These are phyloP conservation scores for Hesperophylax magnus DNA, from an alignment of 1,140 invertebrate genomes.

Conservation along the genomic window DNA sequence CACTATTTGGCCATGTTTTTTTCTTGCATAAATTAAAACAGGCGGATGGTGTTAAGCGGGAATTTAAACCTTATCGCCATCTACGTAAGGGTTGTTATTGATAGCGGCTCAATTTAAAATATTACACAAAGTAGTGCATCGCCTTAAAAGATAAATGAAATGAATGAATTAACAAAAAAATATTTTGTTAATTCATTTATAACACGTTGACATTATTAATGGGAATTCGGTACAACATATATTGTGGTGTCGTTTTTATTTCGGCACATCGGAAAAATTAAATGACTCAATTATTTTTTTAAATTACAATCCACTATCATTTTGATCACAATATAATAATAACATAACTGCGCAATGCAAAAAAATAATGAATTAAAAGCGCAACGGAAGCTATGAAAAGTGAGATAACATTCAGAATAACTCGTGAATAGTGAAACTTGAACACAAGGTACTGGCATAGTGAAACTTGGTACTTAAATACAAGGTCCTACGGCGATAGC, in stretches of 20 bases:
- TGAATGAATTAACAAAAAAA: too few relatives aligned
- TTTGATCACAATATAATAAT: background rate
- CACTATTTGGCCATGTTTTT: too few relatives aligned
- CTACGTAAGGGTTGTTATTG: too few relatives aligned
- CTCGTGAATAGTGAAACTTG: conserved; percentile 44
- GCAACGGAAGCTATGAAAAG: conserved; percentile 36
- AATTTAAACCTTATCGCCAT: too few relatives aligned
- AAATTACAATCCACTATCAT: background rate
- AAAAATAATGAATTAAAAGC: conserved; percentile 19
- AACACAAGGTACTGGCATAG: background rate
- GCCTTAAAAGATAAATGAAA: too few relatives aligned
- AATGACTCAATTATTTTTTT: background rate
- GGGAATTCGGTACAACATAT: background rate
- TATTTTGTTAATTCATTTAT: background rate
- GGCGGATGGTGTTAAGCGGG: too few relatives aligned
- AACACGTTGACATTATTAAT: background rate
- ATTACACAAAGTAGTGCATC: too few relatives aligned
- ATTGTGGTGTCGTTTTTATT: background rate
- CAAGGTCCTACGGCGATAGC: conserved; percentile 45
- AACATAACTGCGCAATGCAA: conserved; percentile 16
- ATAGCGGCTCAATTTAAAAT: too few relatives aligned
- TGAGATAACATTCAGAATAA: conserved; percentile 3
- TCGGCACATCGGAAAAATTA: background rate
- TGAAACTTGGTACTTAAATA: conserved; percentile 20
- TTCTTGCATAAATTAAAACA: too few relatives aligned